Base-by-base conservation (phyloP, 2,888 invertebrate genomes). In the Mechanitis messenoides region DNA sequence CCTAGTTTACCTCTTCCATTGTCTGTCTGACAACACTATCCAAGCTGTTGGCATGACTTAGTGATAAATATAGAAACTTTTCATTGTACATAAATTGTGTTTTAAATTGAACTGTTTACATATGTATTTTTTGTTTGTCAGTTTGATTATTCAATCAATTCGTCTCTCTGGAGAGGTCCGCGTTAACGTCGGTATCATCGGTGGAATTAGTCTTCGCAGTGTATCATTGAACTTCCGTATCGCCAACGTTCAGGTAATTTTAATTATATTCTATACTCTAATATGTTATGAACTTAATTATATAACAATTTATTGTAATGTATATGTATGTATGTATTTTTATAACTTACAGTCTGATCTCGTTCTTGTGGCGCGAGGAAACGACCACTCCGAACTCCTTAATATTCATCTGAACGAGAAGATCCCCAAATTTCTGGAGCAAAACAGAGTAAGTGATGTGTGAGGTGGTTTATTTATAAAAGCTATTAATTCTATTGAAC, bases 171-270 rank as follows among this genome's bases (percentile, higher is more conserved):
- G 77, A 4, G 64, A 70, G 0, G 70, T 84, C 0, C 74, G 62
- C 58, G 0, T 81, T 0, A 80, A 78, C 2, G 3, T 69, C 20
- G 66, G 71, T 9, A 59, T 69, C 65, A 76, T 85, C 65, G 63
- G 71, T 3, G 86, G 85, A 0, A 73, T 83, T 58, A 69, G 72
- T n/a, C 59, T 87, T 45, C 70, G 76, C 20, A 68, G 68, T 6
- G 28, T 85, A 1, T 53, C 7, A 0, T n/a, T 81, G 0, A 61
- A 74, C 54, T 76, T 84, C 62, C 69, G 60, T 3, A 5, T 50
- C 31, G 31, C 9, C 31, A 11, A 11, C 9, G 31, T 50, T 11
- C 2, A 31, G 50, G 50, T 50, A 31, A 12, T 2, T 50, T 31
- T 45, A 38, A 38, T n/a, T 11, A 45, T 11, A 33, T 12, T 33